These are phyloP conservation scores for Penelope pileata DNA, from an alignment of 2,113 vertebrate genomes.

Conservation along the genomic window DNA sequence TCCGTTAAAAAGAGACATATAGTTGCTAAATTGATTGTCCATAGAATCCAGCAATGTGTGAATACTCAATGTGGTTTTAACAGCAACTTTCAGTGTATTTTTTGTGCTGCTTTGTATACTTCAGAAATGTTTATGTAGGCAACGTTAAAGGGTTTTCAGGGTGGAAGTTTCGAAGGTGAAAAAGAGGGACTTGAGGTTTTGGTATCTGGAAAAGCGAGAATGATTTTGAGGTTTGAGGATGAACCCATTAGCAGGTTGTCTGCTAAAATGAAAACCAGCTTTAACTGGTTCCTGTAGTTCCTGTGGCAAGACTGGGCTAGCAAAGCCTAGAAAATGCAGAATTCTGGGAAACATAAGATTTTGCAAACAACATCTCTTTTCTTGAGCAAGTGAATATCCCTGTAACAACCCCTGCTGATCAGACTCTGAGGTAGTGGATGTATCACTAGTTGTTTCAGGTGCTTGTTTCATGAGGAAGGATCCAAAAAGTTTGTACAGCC, in stretches of 20 bases:
- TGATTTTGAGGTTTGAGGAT: neutral
- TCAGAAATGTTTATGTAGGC: neutral
- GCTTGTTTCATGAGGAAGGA: neutral
- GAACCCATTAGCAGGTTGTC: neutral
- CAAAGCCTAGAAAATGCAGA: neutral
- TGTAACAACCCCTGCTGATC: neutral
- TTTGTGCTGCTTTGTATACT: neutral
- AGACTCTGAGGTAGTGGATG: neutral
- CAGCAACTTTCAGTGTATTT: neutral
- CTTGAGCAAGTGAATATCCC: neutral
- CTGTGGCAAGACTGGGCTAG: accelerated
- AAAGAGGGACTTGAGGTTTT: neutral
- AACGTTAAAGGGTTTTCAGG: neutral
- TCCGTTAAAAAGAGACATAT: neutral
- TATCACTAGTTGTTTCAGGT: neutral
- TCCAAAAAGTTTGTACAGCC: neutral
- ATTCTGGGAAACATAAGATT: neutral
- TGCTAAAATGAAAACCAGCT: neutral
- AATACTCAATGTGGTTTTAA: neutral
- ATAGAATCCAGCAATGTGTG: neutral
- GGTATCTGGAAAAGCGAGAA: neutral
- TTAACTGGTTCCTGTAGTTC: neutral
- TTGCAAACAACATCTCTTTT: neutral
- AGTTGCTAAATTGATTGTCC: neutral
- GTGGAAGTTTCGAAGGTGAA: neutral